Base-by-base conservation (phyloP, 92 coral and sea anemone genomes). In the Porites evermanni region DNA sequence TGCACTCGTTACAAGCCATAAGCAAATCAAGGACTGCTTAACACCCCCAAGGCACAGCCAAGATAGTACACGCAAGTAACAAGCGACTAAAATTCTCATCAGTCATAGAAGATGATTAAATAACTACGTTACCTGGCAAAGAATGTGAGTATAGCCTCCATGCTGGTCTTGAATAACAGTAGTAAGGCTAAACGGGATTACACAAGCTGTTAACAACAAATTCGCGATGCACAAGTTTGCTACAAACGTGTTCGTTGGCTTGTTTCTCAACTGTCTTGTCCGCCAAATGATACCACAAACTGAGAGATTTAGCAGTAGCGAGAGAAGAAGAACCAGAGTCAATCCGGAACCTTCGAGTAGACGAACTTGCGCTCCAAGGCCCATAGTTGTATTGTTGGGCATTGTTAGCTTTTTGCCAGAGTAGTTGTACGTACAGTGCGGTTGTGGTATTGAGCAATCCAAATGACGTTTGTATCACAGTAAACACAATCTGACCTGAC, bases 151-250 rank as follows among this genome's bases (percentile, higher is more conserved):
- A 74, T 83, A 87, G 2, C 83, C 83, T 44, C 85, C 87, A 60
- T 94, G 98, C 74, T 77, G 74, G 50, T 89, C 89, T 47, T 82
- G 63, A n/a, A 94, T 18, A 64, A 94, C 84, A 4, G 98, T 91
- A 21, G 89, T 65, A 5, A 94, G 84, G 60, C 98, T 94, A 64
- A 94, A 94, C 24, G 98, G 98, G 54, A 94, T 85, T 52, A 92
- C 98, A 70, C 91, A 89, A 70, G 89, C 65, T 52, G 95, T 94
- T 84, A 94, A 29, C 23, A 84, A 64, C 82, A 92, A 75, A 81
- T 92, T 94, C 14, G 98, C 86, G 26, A 90, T 80, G 59, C 95
- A 94, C 24, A 94, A 86, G 81, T 84, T 94, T 17, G 92, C 95
- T 10, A 94, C 98, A 67, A 92, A 90, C 29, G 88, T 82, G 18